Conservation (phyloP, 2,797 vertebrate species). For the Artibeus jamaicensis region DNA sequence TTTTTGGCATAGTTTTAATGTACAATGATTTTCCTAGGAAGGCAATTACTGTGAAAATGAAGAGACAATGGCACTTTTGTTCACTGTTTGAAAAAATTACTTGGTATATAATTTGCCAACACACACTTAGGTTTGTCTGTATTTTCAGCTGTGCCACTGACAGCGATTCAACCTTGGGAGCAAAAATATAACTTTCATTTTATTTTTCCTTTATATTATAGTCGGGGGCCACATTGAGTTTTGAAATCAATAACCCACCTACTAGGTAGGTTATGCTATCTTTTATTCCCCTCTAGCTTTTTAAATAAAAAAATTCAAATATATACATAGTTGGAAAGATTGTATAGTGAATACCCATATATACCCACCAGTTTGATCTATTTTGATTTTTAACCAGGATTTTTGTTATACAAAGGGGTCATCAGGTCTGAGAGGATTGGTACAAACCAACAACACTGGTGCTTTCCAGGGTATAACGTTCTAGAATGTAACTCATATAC, state of each 20-base stretch:
- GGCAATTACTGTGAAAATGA: neutral
- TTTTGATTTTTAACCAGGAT: neutral
- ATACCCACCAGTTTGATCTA: neutral
- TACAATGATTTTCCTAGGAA: neutral
- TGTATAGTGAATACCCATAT: neutral
- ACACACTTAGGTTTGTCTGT: neutral
- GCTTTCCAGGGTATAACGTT: neutral
- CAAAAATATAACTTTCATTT: neutral
- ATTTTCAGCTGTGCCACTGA: neutral
- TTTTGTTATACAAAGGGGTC: neutral
- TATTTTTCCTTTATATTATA: slow-evolving; percentile 17
- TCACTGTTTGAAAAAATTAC: neutral
- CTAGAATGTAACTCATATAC: neutral
- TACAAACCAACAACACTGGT: neutral
- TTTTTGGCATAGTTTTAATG: neutral
- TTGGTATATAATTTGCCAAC: neutral
- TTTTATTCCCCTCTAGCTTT: neutral
- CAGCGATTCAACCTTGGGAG: neutral
- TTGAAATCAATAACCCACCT: slow-evolving; percentile 34
- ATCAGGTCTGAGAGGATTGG: neutral
- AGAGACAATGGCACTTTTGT: neutral
- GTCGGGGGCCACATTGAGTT: slow-evolving; percentile 16
- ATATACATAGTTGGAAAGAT: neutral
- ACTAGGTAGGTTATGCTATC: neutral
- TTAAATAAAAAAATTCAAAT: slow-evolving; percentile 46